Evolutionary conservation across 2,888 invertebrate species (phyloP).

Genomic region (Drosophila meridiana): DNA sequence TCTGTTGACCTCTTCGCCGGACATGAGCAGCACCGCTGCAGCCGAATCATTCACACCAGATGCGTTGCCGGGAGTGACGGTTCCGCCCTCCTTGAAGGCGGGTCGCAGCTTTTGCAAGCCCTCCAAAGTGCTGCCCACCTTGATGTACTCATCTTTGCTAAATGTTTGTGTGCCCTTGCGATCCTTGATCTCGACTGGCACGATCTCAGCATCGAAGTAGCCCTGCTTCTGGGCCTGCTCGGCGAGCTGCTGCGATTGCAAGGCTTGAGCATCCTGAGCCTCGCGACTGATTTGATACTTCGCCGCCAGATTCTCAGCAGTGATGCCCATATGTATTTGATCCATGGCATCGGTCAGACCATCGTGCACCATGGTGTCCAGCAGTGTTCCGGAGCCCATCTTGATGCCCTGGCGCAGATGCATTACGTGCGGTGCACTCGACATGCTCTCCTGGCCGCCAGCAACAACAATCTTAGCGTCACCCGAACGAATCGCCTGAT

Average conservation of each 20-base stretch:
- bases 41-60: conserved; percentile 96
- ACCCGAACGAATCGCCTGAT: conserved; percentile 88
- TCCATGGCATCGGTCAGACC: conserved; percentile 91
- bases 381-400: conserved; percentile 88
- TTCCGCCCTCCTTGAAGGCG: conserved; percentile 88
- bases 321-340: conserved; percentile 92
- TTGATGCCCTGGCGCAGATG: conserved; percentile 88
- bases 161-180: conserved; percentile 86
- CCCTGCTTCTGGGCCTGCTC: conserved; percentile 88
- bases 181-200: conserved; percentile 87
- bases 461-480: conserved; percentile 90
- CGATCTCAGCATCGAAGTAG: conserved; percentile 90
- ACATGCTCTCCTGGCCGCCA: conserved; percentile 95
- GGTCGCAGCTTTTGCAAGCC: conserved; percentile 88
- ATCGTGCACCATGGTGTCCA: conserved; percentile 89
- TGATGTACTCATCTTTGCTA: conserved; percentile 90
- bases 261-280: conserved; percentile 90
- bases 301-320: conserved; percentile 92
- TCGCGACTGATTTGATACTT: conserved; percentile 88
- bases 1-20: conserved; percentile 86
- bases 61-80: conserved; percentile 92
- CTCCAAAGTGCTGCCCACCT: conserved; percentile 87
- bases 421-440: conserved; percentile 89
- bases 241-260: conserved; percentile 89
- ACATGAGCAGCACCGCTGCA: conserved; percentile 92